These are phyloP conservation scores for Scaptomyza tumidula DNA, from an alignment of 2,888 invertebrate genomes.

Conservation along the genomic window DNA sequence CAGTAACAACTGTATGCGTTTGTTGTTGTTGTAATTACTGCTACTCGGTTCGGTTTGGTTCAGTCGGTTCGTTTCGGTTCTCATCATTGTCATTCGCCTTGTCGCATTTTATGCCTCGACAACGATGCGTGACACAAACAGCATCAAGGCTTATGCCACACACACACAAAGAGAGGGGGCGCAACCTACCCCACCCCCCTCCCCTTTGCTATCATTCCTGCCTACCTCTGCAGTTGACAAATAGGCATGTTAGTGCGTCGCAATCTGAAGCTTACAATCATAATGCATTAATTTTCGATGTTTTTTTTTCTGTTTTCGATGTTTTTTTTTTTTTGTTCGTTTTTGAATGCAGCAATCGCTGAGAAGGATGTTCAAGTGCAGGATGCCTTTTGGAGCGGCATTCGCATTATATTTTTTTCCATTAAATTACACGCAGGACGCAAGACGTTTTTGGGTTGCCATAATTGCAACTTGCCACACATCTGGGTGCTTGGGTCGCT, in stretches of 20 bases:
- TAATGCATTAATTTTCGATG: conserved; percentile 70
- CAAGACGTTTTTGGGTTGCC: conserved; percentile 58
- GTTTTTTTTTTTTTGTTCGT: neutral
- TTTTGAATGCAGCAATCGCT: neutral
- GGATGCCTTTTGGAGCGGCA: neutral
- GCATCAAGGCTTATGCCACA: conserved; percentile 42
- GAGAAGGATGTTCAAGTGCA: neutral
- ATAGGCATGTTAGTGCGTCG: conserved; percentile 60
- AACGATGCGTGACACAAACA: conserved; percentile 68
- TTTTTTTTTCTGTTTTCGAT: conserved; percentile 4
- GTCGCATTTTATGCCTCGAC: conserved; percentile 63
- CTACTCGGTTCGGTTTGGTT: conserved; percentile 10
- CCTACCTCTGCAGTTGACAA: conserved; percentile 52
- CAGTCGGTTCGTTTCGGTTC: conserved; percentile 1
- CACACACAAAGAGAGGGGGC: neutral
- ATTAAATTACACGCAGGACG: conserved; percentile 74
- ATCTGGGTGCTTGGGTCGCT: neutral
- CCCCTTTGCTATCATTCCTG: too few relatives aligned
- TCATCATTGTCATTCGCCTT: conserved; percentile 54
- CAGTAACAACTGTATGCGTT: neutral
- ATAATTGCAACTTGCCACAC: conserved; percentile 47
- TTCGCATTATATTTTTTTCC: conserved; percentile 48
- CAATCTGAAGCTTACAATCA: conserved; percentile 66
- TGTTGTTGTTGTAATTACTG: neutral
- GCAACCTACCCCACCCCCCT: too few relatives aligned